Conservation (phyloP, 2,797 vertebrate genomes). For the Vespertilio murinus region DNA sequence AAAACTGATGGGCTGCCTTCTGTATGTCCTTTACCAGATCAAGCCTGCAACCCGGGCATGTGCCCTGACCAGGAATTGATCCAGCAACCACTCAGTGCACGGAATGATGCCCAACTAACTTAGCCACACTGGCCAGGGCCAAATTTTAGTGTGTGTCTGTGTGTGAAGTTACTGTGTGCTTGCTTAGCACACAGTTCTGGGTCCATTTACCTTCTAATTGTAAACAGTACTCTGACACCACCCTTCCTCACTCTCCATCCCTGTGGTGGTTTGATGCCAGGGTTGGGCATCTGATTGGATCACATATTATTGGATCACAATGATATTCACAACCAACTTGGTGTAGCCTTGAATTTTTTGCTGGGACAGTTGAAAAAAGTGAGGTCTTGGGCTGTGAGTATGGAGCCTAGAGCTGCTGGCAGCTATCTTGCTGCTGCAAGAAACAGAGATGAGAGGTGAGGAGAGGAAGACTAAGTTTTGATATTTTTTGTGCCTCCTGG, state of each 20-base stretch:
- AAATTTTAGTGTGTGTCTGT: background rate
- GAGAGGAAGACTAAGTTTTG: background rate
- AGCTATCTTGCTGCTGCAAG: background rate
- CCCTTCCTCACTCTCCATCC: background rate
- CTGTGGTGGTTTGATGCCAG: background rate
- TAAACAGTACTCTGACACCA: background rate
- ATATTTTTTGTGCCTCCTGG: background rate
- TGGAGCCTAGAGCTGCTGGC: background rate
- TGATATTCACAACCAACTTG: background rate
- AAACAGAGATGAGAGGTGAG: background rate
- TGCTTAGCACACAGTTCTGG: background rate
- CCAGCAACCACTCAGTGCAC: background rate
- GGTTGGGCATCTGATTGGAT: background rate
- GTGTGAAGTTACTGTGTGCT: background rate
- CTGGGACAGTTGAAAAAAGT: constrained; percentile 12
- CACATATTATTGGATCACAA: background rate
- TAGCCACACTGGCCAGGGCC: too few relatives aligned
- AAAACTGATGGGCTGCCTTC: background rate
- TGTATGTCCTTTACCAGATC: background rate
- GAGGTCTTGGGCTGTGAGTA: background rate
- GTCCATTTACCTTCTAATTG: background rate
- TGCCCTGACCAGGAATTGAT: background rate
- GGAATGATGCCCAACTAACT: background rate
- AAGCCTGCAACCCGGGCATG: too few relatives aligned
- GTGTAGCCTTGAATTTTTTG: background rate